Evolutionary conservation across 2,797 vertebrate species (phyloP).

Genomic region (Natrix natrix): DNA sequence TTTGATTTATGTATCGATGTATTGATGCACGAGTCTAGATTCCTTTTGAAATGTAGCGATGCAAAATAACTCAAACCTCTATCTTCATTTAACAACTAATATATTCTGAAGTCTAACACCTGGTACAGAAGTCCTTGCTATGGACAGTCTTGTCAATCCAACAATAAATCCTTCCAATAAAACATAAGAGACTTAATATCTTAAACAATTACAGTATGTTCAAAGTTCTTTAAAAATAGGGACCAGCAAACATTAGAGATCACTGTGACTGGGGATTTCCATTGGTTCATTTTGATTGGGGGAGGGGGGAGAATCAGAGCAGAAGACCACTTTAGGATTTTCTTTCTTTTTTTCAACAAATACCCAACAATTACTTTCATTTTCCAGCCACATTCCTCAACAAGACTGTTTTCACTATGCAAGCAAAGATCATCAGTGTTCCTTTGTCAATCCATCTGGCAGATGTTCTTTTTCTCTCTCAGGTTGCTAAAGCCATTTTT

Average conservation of each 20-base stretch:
- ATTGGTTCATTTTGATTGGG: not conserved
- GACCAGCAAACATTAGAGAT: not conserved
- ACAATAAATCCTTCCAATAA: not conserved
- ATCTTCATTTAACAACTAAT: not conserved
- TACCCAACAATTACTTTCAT: not conserved
- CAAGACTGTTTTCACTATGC: not conserved
- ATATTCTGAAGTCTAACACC: not conserved
- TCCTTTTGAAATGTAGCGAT: not conserved
- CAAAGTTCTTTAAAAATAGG: not conserved
- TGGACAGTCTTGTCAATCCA: not conserved
- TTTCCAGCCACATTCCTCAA: not conserved
- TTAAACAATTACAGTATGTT: not conserved
- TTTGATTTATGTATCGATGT: not conserved
- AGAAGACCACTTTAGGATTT: not conserved
- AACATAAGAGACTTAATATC: conserved; percentile 12
- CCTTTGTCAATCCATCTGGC: not conserved
- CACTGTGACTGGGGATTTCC: not conserved
- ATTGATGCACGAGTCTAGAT: not conserved
- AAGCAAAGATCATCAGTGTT: not conserved
- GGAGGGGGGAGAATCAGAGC: not conserved
- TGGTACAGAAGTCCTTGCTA: conserved; percentile 4
- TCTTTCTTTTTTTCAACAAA: not conserved
- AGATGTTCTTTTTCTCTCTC: not conserved
- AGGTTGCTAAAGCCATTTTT: not conserved
- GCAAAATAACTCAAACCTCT: not conserved